phyloP scores from a whole-genome alignment of 2,888 invertebrate genomes.

The Anaspis maculata region DNA sequence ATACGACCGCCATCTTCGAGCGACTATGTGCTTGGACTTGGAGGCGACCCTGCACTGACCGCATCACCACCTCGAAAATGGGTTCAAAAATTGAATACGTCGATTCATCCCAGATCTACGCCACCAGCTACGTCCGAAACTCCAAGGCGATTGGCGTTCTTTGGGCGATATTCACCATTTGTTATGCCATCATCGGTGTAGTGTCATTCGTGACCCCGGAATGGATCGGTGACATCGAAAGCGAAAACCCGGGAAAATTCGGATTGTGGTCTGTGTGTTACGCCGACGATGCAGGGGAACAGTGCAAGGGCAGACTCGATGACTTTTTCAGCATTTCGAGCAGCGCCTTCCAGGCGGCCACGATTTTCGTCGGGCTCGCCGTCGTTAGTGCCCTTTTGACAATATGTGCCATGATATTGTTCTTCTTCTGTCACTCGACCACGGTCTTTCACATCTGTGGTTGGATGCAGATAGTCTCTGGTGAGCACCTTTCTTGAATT shows the following conservation, averaged over 20 bases:
- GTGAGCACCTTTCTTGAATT: too few relatives aligned
- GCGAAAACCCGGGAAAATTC: slow-evolving; percentile 83
- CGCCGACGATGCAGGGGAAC: slow-evolving; percentile 66
- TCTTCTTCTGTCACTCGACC: slow-evolving; percentile 88
- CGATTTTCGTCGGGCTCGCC: slow-evolving; percentile 80
- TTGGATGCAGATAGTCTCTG: slow-evolving; percentile 92
- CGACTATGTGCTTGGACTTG: too few relatives aligned
- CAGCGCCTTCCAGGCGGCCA: slow-evolving; percentile 75
- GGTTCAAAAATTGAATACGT: slow-evolving; percentile 90
- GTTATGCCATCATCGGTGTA: slow-evolving; percentile 90
- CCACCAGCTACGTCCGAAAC: slow-evolving; percentile 84
- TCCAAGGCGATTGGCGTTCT: slow-evolving; percentile 93
- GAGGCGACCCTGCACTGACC: too few relatives aligned
- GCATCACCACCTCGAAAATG: too few relatives aligned
- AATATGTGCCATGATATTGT: slow-evolving; percentile 81
- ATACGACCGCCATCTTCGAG: slow-evolving; percentile 9
- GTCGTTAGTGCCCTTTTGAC: slow-evolving; percentile 79
- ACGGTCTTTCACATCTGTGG: slow-evolving; percentile 91
- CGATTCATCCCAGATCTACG: slow-evolving; percentile 83
- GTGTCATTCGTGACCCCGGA: slow-evolving; percentile 94
- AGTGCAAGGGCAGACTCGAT: slow-evolving; percentile 77
- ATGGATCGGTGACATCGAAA: slow-evolving; percentile 69
- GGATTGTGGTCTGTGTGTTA: slow-evolving; percentile 88
- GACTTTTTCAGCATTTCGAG: slow-evolving; percentile 72
- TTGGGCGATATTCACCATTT: slow-evolving; percentile 97